These are phyloP conservation scores for Varecia variegata DNA, from an alignment of 2,797 vertebrate species.

Conservation along the genomic window DNA sequence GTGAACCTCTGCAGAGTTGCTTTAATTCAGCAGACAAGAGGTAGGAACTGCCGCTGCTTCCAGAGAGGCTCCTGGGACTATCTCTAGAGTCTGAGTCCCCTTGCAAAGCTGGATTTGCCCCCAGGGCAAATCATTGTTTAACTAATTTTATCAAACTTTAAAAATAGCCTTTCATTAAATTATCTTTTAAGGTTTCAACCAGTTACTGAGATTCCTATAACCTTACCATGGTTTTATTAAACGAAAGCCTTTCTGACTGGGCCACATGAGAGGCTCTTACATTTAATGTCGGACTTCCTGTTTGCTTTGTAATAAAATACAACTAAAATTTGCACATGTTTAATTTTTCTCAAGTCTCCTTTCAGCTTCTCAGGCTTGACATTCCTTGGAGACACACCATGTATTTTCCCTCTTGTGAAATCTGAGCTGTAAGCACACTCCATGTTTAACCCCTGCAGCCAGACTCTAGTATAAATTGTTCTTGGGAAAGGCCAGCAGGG, in stretches of 20 bases:
- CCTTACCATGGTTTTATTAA: neutral
- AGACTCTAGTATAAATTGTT: neutral
- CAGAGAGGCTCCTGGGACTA: neutral
- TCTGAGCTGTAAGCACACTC: neutral
- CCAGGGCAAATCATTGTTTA: neutral
- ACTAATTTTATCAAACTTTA: slow-evolving; percentile 53
- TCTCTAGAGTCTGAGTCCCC: neutral
- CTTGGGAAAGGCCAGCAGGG: slow-evolving; percentile 47
- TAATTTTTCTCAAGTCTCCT: slow-evolving; percentile 49
- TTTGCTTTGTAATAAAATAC: slow-evolving; percentile 64
- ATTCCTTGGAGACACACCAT: slow-evolving; percentile 23
- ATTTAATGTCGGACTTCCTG: slow-evolving; percentile 49
- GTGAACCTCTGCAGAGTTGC: neutral
- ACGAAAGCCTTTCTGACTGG: neutral
- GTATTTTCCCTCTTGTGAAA: slow-evolving; percentile 63
- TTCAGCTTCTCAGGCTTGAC: slow-evolving; percentile 20
- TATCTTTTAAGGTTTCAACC: slow-evolving; percentile 5
- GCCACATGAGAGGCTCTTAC: neutral
- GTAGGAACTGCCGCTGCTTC: neutral
- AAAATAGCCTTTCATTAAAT: slow-evolving; percentile 12
- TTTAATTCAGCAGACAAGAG: neutral
- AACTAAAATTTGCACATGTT: neutral
- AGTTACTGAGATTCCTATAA: slow-evolving; percentile 41
- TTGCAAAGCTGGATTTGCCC: neutral
- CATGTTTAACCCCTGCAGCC: slow-evolving; percentile 25